Evolutionary conservation across 2,113 vertebrate species (phyloP).

Genomic region (Notothenia rossii): DNA sequence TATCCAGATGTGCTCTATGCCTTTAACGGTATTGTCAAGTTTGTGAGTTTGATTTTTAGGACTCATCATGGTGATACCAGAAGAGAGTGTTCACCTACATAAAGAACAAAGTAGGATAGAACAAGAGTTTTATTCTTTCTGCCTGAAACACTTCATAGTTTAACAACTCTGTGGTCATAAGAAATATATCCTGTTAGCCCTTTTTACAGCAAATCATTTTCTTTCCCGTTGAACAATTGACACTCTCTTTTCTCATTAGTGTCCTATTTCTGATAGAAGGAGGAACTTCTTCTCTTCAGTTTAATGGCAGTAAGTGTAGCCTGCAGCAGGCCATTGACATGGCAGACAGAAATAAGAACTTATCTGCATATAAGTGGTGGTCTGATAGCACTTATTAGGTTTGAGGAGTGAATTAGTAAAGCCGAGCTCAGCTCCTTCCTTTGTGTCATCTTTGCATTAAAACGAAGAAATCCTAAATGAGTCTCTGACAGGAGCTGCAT

Average conservation of each 20-base stretch:
- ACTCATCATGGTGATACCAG: too few species aligned
- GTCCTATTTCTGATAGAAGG: not conserved
- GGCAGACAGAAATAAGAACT: not conserved
- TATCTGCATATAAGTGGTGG: not conserved
- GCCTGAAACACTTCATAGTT: too few species aligned
- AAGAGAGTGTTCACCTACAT: too few species aligned
- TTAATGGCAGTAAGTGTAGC: not conserved
- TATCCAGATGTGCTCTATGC: too few species aligned
- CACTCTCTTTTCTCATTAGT: constrained; percentile 9
- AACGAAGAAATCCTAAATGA: not conserved
- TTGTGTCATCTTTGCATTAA: not conserved
- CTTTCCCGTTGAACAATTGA: too few species aligned
- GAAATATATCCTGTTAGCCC: not conserved
- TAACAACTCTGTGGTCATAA: too few species aligned
- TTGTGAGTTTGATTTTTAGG: too few species aligned
- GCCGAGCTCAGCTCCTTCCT: constrained; percentile 8
- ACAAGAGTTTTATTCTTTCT: too few species aligned
- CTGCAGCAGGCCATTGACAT: not conserved
- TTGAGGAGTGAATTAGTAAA: constrained; percentile 14
- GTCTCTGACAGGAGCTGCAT: not conserved
- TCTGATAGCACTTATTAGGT: constrained; percentile 21
- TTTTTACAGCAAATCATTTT: not conserved
- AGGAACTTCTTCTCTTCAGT: not conserved
- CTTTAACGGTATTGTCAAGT: too few species aligned
- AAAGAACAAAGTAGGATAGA: too few species aligned